Percentiles rank a stretch among this genome's conserved stretches.
phyloP scores from a whole-genome alignment of 2,113 vertebrate species.

The Turdus rufiventris region DNA sequence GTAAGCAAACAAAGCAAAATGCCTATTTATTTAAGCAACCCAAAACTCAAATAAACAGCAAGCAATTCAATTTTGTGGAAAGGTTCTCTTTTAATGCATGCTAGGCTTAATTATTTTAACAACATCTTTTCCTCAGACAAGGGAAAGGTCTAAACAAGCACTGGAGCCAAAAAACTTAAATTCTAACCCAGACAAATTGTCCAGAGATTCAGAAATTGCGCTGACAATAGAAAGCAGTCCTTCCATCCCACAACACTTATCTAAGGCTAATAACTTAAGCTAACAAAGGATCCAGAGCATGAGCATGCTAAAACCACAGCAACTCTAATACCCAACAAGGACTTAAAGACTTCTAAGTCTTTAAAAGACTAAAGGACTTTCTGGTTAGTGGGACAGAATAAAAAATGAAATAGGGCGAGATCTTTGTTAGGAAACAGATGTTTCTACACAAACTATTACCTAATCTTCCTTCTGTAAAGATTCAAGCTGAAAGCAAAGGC shows the following conservation, averaged over 20 bases:
- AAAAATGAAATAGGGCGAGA: neutral
- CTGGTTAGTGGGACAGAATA: neutral
- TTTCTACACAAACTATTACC: conserved; percentile 22
- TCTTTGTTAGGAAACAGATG: conserved; percentile 26
- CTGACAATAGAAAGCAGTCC: conserved; percentile 22
- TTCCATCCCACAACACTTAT: conserved; percentile 24
- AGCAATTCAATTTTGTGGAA: conserved; percentile 34
- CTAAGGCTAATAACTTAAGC: conserved; percentile 42
- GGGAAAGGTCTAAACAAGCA: conserved; percentile 34
- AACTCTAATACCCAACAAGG: neutral
- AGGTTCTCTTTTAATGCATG: conserved; percentile 28
- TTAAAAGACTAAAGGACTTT: conserved; percentile 7
- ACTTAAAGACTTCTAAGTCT: conserved; percentile 1
- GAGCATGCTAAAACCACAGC: conserved; percentile 40
- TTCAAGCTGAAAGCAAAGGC: neutral
- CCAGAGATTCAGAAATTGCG: conserved; percentile 22
- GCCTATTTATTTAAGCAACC: neutral
- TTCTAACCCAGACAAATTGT: conserved; percentile 45
- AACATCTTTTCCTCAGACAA: conserved; percentile 15
- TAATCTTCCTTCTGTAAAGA: neutral
- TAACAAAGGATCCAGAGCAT: conserved; percentile 40
- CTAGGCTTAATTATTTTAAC: conserved; percentile 52
- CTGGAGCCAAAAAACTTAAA: conserved; percentile 26
- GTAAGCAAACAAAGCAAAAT: conserved; percentile 24
- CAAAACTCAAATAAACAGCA: conserved; percentile 31